Base-by-base conservation (phyloP, 2,888 invertebrate species). In the Drosophila mercatorum region DNA sequence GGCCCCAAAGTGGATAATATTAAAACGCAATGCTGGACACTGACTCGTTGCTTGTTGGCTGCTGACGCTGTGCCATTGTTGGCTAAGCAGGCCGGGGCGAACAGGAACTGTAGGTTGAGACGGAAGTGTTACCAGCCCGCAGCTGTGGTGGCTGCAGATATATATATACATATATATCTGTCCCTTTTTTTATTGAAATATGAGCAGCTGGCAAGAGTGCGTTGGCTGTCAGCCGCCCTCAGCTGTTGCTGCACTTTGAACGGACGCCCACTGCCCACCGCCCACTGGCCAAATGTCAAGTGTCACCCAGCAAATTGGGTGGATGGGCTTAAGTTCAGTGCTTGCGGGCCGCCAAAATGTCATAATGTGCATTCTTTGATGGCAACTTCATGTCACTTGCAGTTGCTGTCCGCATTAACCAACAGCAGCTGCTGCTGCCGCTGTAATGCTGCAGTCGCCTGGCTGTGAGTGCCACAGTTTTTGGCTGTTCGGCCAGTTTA, bases 1-100 rank as follows among this genome's bases (percentile, higher is more conserved):
- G 75, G 79, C 75, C 68, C 69, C 68, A 71, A 82, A 84, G 80
- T 82, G 81, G 76, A 81, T 84, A 81, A 84, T 82, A 81, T 81
- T 84, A 83, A 81, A 83, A 72, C 46, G 41, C 55, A 47, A 72
- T 46, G 49, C 26, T 51, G 66, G 49, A 47, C 17, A n/a, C 26
- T 14, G 49, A 46, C 34, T 51, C 41, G 51, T 28, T 43, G 68
- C 44, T 55, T 46, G 52, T 52, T 26, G 53, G 43, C 2, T 49
- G 67, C 36, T 53, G 53, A 47, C 51, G 71, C 47, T 28, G 71
- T 36, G 14, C 40, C 44, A 11, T 17, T 40, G 40, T 44, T 65
- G 69, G 52, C 72, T 73, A 67, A 73, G 72, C 73, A 67, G 53
- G 52, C 59, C 36, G 41, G 43, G 34, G 7, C 34, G 53, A 8